phyloP scores from a whole-genome alignment of 2,797 vertebrate species.

The Chaenodraco wilsoni region DNA sequence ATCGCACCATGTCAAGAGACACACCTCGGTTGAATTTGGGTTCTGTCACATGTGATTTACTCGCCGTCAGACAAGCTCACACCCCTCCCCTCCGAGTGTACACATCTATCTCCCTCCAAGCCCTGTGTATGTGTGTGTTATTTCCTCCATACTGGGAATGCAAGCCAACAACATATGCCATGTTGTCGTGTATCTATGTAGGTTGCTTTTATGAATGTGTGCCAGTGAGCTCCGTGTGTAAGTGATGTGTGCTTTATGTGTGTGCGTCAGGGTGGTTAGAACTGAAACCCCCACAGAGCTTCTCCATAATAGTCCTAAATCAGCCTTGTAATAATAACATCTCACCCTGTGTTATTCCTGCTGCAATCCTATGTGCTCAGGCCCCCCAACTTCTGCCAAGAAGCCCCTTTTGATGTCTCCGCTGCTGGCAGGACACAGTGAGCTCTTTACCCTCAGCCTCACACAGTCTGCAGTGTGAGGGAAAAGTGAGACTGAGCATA shows the following conservation, averaged over 20 bases:
- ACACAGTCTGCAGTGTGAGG: slow-evolving; percentile 44
- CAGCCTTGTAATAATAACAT: slow-evolving; percentile 83
- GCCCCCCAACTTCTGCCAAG: slow-evolving; percentile 62
- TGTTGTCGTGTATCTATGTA: slow-evolving; percentile 5
- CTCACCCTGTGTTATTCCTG: slow-evolving; percentile 82
- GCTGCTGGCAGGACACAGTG: slow-evolving; percentile 60
- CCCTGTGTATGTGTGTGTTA: not conserved
- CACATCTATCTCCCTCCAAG: slow-evolving; percentile 44
- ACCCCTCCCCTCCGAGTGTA: slow-evolving; percentile 55
- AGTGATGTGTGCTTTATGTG: slow-evolving; percentile 17
- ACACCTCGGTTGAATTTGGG: slow-evolving; percentile 74
- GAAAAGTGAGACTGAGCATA: slow-evolving; percentile 52
- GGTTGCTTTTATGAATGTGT: slow-evolving; percentile 21
- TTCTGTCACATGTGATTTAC: slow-evolving; percentile 77
- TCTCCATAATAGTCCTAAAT: slow-evolving; percentile 81
- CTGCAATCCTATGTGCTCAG: slow-evolving; percentile 65
- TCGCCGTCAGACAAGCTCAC: slow-evolving; percentile 59
- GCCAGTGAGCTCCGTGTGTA: slow-evolving; percentile 16
- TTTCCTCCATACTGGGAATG: slow-evolving; percentile 25
- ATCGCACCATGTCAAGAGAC: slow-evolving; percentile 74
- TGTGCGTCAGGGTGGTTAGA: slow-evolving; percentile 36
- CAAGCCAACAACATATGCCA: slow-evolving; percentile 16
- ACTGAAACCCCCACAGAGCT: slow-evolving; percentile 58
- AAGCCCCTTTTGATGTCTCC: slow-evolving; percentile 68
- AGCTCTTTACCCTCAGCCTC: slow-evolving; percentile 54